phyloP scores from a whole-genome alignment of 2,888 invertebrate species.

The Cephus pulcher region DNA sequence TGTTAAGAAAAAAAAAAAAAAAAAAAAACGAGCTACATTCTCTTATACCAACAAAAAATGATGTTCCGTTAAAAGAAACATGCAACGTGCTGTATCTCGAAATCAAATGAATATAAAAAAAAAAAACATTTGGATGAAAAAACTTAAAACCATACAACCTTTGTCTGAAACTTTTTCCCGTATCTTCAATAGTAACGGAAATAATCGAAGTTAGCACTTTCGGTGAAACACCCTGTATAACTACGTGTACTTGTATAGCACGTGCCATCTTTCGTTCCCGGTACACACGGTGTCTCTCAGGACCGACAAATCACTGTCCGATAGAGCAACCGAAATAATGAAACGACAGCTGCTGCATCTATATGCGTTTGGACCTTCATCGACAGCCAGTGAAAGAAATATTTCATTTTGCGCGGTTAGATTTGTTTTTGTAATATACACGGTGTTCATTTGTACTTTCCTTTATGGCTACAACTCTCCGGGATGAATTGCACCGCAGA shows the following conservation, averaged over 20 bases:
- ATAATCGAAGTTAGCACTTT: too few relatives aligned
- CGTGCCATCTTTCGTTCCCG: neutral
- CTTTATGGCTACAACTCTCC: neutral
- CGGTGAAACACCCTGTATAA: too few relatives aligned
- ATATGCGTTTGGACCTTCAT: neutral
- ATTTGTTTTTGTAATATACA: neutral
- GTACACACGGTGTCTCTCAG: neutral
- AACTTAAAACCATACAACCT: too few relatives aligned
- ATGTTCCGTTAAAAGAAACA: too few relatives aligned
- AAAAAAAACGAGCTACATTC: too few relatives aligned
- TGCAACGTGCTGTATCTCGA: too few relatives aligned
- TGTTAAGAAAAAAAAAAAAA: too few relatives aligned
- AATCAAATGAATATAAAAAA: too few relatives aligned
- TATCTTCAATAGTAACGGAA: too few relatives aligned
- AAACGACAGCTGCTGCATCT: neutral
- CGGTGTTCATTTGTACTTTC: neutral
- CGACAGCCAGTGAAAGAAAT: neutral
- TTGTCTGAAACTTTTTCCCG: too few relatives aligned
- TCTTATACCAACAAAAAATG: too few relatives aligned
- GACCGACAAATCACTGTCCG: neutral
- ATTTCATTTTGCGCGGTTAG: neutral
- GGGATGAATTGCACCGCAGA: neutral
- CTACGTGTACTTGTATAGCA: neutral
- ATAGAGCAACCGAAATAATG: neutral
- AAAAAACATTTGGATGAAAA: too few relatives aligned